phyloP scores from a whole-genome alignment of 1,140 invertebrate species.

The Scaptomyza pallida region DNA sequence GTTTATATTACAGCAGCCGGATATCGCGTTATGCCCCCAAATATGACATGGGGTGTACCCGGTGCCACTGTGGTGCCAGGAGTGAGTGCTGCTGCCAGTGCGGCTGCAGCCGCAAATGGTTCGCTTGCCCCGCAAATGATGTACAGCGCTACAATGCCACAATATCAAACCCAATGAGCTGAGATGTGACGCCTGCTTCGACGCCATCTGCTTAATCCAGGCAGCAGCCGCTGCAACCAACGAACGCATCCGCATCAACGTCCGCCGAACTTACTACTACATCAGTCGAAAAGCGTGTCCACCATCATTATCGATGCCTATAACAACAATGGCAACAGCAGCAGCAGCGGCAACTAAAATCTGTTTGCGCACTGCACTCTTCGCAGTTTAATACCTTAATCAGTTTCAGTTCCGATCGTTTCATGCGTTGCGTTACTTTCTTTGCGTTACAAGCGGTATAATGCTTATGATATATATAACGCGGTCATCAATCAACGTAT shows the following conservation, averaged over 20 bases:
- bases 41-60: slow-evolving; percentile 86
- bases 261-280: slow-evolving; percentile 50
- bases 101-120: slow-evolving; percentile 85
- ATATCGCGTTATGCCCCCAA: slow-evolving; percentile 84
- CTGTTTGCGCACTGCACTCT: not conserved
- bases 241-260: slow-evolving; percentile 44
- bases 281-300: slow-evolving; percentile 14
- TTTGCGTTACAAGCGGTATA: slow-evolving; percentile 6
- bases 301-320: slow-evolving; percentile 6
- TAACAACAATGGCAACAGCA: slow-evolving; percentile 13
- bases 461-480: not conserved
- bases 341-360: slow-evolving; percentile 19
- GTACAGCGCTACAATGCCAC: slow-evolving; percentile 91
- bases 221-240: slow-evolving; percentile 58
- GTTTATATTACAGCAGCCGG: slow-evolving; percentile 67
- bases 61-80: slow-evolving; percentile 85
- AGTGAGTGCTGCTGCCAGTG: slow-evolving; percentile 85
- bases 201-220: slow-evolving; percentile 73
- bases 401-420: slow-evolving; percentile 19
- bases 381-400: slow-evolving; percentile 23
- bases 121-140: slow-evolving; percentile 87
- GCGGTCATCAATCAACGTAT: slow-evolving; percentile 3
- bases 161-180: slow-evolving; percentile 90
- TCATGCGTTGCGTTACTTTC: slow-evolving; percentile 3
- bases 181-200: slow-evolving; percentile 79